A percentile compares a stretch with the other conserved stretches of the same genome.
Evolutionary conservation across 2,797 vertebrate genomes (phyloP).

Genomic region (Epinephelus awoara): DNA sequence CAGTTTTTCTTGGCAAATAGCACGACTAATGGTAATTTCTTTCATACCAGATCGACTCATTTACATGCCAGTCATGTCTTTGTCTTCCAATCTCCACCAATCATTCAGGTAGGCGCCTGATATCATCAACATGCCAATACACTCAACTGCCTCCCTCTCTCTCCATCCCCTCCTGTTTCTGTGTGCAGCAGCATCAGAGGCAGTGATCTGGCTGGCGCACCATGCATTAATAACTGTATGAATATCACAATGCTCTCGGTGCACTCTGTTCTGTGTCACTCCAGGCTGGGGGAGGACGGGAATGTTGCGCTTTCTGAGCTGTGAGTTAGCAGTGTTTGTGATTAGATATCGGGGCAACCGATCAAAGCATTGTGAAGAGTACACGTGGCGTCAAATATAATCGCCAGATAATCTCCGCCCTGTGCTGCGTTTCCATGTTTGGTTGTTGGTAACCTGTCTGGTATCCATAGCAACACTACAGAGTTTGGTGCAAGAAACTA

Average conservation of each 20-base stretch:
- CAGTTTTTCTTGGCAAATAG: constrained; percentile 69
- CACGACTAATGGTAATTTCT: constrained; percentile 60
- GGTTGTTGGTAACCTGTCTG: constrained; percentile 69
- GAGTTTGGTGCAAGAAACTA: constrained; percentile 67
- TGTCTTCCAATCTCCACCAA: constrained; percentile 59
- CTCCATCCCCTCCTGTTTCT: constrained; percentile 49
- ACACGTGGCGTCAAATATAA: constrained; percentile 53
- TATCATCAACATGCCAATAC: constrained; percentile 66
- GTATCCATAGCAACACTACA: constrained; percentile 80
- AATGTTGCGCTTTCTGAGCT: constrained; percentile 25
- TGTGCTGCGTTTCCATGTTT: constrained; percentile 59
- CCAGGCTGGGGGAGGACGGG: constrained; percentile 67
- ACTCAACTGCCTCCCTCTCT: constrained; percentile 39
- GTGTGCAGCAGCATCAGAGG: constrained; percentile 66
- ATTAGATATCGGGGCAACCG: constrained; percentile 36
- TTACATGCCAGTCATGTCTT: constrained; percentile 64
- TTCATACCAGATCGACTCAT: constrained; percentile 52
- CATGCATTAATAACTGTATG: constrained; percentile 81
- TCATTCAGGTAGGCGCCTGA: constrained; percentile 59
- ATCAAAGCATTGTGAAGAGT: constrained; percentile 47
- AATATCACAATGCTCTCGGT: constrained; percentile 71
- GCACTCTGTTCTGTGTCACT: constrained; percentile 51
- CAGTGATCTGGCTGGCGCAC: constrained; percentile 64
- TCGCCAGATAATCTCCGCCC: constrained; percentile 53
- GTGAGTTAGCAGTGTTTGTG: constrained; percentile 49